A percentile compares a stretch with the other conserved stretches of the same genome.
phyloP scores from a whole-genome alignment of 2,113 vertebrate species.

The Pseudois nayaur region DNA sequence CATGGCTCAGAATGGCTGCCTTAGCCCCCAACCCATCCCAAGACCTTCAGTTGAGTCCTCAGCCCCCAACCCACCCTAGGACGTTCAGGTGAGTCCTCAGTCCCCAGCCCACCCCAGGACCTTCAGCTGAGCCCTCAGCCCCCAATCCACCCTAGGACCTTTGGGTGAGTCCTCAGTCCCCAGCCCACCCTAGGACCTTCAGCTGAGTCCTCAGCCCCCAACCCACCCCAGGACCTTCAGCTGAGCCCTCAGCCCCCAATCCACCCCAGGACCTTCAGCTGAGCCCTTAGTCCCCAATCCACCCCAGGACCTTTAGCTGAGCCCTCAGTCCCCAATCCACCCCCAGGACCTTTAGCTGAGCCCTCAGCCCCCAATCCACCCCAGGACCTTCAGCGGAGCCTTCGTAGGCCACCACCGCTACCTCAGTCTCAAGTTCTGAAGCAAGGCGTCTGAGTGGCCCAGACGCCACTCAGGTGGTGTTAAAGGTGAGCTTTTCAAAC shows the following conservation, averaged over 20 bases:
- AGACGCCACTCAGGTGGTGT: not conserved
- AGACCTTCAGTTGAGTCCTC: too few species aligned
- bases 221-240: not conserved
- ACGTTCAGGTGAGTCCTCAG: not conserved
- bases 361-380: not conserved
- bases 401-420: not conserved
- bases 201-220: too few species aligned
- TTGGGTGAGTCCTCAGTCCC: not conserved
- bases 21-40: not conserved
- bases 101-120: too few species aligned
- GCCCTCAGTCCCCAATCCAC: fast-evolving
- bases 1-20: not conserved
- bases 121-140: not conserved
- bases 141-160: not conserved
- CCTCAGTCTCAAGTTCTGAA: not conserved
- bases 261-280: not conserved
- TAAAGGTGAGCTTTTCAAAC: not conserved
- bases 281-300: not conserved
- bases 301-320: not conserved
- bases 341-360: not conserved
- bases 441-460: not conserved
- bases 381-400: not conserved
- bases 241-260: fast-evolving
- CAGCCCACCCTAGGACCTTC: too few species aligned
- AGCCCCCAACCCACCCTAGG: too few species aligned